Percentiles rank a stretch among this genome's conserved stretches.
These are phyloP conservation scores for Plebejus anna DNA, from an alignment of 2,888 invertebrate species.

Conservation along the genomic window DNA sequence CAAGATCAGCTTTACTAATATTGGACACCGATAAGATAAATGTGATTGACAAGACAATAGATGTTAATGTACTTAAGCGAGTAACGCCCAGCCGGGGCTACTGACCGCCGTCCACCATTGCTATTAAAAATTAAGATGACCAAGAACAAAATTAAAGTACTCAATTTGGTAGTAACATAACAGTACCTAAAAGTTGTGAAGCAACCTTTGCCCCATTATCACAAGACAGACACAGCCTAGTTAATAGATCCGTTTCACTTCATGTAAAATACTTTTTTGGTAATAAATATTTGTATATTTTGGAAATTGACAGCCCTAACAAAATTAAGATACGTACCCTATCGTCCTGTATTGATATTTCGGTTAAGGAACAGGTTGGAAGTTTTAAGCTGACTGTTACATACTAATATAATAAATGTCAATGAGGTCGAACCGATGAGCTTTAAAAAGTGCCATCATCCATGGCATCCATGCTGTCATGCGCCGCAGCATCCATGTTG, in stretches of 20 bases:
- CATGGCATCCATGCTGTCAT: no score
- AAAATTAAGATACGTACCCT: neutral
- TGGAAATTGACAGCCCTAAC: neutral
- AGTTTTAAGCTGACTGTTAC: neutral
- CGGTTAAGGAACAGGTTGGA: neutral
- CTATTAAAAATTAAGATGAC: neutral
- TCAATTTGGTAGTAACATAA: neutral
- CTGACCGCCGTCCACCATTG: neutral
- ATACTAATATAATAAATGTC: neutral
- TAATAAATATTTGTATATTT: neutral
- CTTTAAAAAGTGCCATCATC: no score
- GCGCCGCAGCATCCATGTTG: no score
- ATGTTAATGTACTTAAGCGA: neutral
- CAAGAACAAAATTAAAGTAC: neutral
- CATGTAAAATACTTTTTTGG: neutral
- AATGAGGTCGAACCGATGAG: no score
- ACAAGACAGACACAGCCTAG: no score
- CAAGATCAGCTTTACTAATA: constrained; percentile 16
- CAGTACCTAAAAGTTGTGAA: no score
- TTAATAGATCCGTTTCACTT: no score
- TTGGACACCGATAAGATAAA: neutral
- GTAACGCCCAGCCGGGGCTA: neutral
- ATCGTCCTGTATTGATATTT: constrained; percentile 44
- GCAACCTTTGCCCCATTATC: no score
- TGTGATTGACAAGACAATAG: constrained; percentile 48